Evolutionary conservation across 2,797 vertebrate species (phyloP), one percentile per base, ranked within the genome.

Genomic region (Champsocephalus gunnari): DNA sequence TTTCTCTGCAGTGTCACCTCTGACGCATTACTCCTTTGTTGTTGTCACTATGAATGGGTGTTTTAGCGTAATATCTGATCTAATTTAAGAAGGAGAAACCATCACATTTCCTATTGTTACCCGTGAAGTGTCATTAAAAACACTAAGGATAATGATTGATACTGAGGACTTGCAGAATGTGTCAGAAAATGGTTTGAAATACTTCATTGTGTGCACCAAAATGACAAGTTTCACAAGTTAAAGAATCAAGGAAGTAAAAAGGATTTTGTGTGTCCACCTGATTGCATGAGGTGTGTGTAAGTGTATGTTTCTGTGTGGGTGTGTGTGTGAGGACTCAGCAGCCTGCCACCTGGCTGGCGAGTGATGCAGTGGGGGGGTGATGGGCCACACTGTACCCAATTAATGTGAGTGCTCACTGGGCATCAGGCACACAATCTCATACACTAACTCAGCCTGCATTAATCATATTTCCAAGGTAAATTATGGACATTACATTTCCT

Each of bases 401-500:
- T 89, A 85, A 32, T 55, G 65, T 85, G 79, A 91, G 91, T 93
- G 90, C 86, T 83, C 75, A n/a, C 41, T 66, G 67, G 67, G 28
- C 38, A 16, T 32, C 50, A 49, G 63, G 12, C 54, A 49, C 12
- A 63, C 61, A 51, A 13, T 32, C 73, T 38, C 69, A 62, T 62
- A 70, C 56, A 21, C 61, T 44, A 62, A 60, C 1, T 3, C 6
- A 12, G 1, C 1, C 45, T 44, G 1, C 64, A 50, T 60, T 55
- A 73, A 77, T 83, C 72, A 73, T 24, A 13, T 65, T 74, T 73
- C 7, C 38, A 24, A 64, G 53, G 69, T 73, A 19, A 59, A 57
- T 44, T 49, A 3, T n/a, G 32, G 70, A 28, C 7, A 49, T 59
- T 66, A 32, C 2, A 12, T 63, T 65, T 66, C 32, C 44, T 45